Percentiles rank a stretch among this genome's conserved stretches.
phyloP scores from a whole-genome alignment of 2,113 vertebrate species.

The Urocynchramus pylzowi region DNA sequence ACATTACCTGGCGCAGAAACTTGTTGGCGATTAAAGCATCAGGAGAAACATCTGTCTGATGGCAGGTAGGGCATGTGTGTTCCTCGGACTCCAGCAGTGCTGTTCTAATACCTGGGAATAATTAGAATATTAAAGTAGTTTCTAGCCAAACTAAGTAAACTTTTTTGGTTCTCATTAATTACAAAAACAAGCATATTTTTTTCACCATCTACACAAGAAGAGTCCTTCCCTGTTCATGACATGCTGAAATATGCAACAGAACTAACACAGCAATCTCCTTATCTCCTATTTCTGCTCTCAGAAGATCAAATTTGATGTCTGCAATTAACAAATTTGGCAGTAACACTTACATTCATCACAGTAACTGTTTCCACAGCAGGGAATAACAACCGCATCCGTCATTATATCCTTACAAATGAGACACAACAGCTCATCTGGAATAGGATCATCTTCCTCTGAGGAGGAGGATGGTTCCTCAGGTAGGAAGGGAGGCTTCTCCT shows the following conservation, averaged over 20 bases:
- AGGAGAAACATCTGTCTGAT: constrained; percentile 90
- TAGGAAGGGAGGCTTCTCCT: constrained; percentile 91
- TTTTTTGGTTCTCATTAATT: not conserved
- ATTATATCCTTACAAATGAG: constrained; percentile 93
- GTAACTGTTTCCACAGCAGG: constrained; percentile 97
- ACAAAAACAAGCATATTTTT: not conserved
- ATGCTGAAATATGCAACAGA: not conserved
- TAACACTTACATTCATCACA: constrained; percentile 93
- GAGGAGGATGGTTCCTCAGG: constrained; percentile 80
- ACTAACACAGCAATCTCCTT: not conserved
- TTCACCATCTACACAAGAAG: not conserved
- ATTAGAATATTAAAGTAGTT: not conserved
- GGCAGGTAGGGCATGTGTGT: constrained; percentile 90
- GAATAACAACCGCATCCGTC: constrained; percentile 94
- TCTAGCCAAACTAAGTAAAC: not conserved
- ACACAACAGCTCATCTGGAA: constrained; percentile 91
- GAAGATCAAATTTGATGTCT: not conserved
- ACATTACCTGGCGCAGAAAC: constrained; percentile 87
- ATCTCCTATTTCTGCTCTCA: not conserved
- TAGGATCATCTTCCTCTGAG: constrained; percentile 84
- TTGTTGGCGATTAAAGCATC: constrained; percentile 95
- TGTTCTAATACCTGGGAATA: constrained; percentile 86
- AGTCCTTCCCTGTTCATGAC: not conserved
- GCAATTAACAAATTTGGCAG: not conserved
- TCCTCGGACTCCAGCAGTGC: constrained; percentile 93